phyloP scores from a whole-genome alignment of 2,113 vertebrate genomes.

The Leptobrachium ailaonicum region DNA sequence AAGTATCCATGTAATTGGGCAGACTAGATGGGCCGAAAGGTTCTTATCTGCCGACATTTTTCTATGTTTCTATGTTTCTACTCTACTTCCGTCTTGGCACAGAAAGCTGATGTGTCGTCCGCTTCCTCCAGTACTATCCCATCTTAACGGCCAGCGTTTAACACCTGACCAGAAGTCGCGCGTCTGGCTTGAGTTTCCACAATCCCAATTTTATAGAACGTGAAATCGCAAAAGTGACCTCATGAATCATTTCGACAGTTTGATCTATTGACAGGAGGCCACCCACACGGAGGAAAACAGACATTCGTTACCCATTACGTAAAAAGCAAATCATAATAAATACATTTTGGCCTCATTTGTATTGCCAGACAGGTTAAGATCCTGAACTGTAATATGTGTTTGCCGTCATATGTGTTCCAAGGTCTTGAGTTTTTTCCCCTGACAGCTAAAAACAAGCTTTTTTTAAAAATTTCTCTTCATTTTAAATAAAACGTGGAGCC shows the following conservation, averaged over 20 bases:
- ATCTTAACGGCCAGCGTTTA: slow-evolving; percentile 11
- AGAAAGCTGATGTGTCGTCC: no score
- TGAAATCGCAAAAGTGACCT: slow-evolving; percentile 42
- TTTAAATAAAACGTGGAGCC: no score
- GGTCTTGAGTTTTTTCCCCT: no score
- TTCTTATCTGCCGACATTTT: no score
- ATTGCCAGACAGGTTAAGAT: slow-evolving; percentile 43
- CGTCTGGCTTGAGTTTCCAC: slow-evolving; percentile 5
- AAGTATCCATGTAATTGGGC: no score
- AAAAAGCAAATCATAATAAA: slow-evolving; percentile 59
- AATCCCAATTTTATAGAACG: slow-evolving; percentile 17
- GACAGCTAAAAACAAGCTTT: no score
- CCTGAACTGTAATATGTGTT: slow-evolving; percentile 48
- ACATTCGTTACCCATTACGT: slow-evolving; percentile 57
- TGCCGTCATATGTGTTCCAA: no score
- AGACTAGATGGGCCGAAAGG: no score
- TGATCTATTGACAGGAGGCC: slow-evolving; percentile 58
- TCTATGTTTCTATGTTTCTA: no score
- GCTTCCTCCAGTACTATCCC: no score
- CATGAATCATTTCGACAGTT: slow-evolving; percentile 45
- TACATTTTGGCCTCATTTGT: slow-evolving; percentile 54
- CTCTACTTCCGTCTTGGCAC: no score
- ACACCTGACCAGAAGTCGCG: slow-evolving; percentile 42
- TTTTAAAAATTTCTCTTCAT: no score
- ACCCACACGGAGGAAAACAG: slow-evolving; percentile 65